phyloP scores from a whole-genome alignment of 2,113 vertebrate genomes.

The Crotophaga sulcirostris region DNA sequence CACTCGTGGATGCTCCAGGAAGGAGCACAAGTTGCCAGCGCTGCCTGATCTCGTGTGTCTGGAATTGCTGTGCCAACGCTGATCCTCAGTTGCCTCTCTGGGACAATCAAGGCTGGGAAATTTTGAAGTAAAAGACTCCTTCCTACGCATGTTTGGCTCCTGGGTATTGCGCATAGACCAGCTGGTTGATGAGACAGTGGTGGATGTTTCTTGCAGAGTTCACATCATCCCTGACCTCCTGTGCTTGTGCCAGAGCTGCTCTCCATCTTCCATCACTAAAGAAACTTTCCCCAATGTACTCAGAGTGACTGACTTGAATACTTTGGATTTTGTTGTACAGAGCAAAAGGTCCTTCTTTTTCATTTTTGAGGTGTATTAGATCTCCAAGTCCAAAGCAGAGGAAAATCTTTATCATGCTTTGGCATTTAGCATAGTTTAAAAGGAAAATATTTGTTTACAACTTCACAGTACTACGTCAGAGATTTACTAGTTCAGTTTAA shows the following conservation, averaged over 20 bases:
- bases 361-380: not conserved
- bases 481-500: not conserved
- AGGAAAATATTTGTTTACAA: not conserved
- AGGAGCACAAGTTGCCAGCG: not conserved
- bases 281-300: not conserved
- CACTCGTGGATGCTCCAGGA: not conserved
- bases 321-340: not conserved
- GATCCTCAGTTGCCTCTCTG: not conserved
- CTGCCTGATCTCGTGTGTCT: not conserved
- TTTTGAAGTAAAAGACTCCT: not conserved
- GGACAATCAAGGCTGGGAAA: not conserved
- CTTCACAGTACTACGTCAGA: not conserved
- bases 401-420: not conserved
- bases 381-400: not conserved
- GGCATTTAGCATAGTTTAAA: not conserved
- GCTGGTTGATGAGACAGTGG: not conserved
- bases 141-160: fast-evolving
- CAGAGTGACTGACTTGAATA: not conserved
- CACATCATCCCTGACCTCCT: not conserved
- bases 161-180: not conserved
- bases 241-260: not conserved
- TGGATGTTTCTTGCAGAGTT: not conserved
- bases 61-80: not conserved
- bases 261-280: not conserved
- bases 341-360: not conserved